Evolutionary conservation across 1,140 invertebrate species (phyloP), one percentile per base, ranked within the genome.

Genomic region (Stegodyphus mimosarum): DNA sequence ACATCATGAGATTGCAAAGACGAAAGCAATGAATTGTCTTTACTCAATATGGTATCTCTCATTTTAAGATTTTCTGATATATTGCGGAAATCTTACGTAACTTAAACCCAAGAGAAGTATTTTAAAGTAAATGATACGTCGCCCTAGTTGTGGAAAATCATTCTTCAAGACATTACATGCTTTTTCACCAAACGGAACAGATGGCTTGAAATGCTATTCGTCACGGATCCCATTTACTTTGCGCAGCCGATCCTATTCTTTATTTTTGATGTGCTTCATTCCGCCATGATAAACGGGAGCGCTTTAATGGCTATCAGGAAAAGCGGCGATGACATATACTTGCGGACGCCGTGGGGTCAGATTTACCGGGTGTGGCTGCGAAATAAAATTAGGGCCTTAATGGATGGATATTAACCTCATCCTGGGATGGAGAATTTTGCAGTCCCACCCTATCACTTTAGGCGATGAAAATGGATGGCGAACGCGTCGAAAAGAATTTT

Each of bases 391-490:
- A 72, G 69, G 55, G 13, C 53, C 69, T 18, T 81, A 81, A 81
- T 81, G 55, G 69, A 81, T 72, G 78, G 60, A 81, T 81, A 81
- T 81, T 81, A 69, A 50, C 69, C 71, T 81, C 53, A 9, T 60
- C 53, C 33, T 60, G 48, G 52, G 48, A 33, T 6, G 2, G 13
- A 33, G 33, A 69, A 72, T 50, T 15, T 10, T 11, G 48, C 13
- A 17, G 53, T 69, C 18, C 78, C 78, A 81, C 70, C 78, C 53
- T 81, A 81, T 81, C 78, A 81, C 78, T 81, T 81, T 63, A 64
- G 78, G 78, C 78, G 78, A 81, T 81, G 55, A 81, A 81, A 81
- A 81, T 81, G 17, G 78, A 81, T 81, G n/a, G 52, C 6, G 69
- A 72, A 53, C 78, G 78, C 78, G 78, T 81, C 13, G 78, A 64